Evolutionary conservation across 2,888 invertebrate genomes (phyloP).

Genomic region (Germaria angustata): DNA sequence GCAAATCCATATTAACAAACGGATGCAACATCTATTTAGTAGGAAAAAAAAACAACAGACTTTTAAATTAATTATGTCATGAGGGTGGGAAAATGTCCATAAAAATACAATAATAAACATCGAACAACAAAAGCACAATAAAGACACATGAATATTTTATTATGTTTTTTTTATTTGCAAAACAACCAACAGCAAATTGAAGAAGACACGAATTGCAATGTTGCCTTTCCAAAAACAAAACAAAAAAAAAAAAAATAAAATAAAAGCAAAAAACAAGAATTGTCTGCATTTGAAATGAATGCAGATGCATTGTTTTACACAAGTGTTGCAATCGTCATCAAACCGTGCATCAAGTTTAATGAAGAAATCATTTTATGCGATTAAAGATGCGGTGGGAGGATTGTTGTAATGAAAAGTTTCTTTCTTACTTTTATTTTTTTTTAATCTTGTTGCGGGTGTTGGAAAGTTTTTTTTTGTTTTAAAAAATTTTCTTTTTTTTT

Average conservation of each 20-base stretch:
- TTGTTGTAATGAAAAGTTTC: slow-evolving; percentile 9
- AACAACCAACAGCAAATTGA: slow-evolving; percentile 18
- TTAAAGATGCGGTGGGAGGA: background rate
- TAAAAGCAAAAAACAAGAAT: background rate
- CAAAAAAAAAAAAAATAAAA: background rate
- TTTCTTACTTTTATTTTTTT: slow-evolving; percentile 6
- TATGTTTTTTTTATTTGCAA: background rate
- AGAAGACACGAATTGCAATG: slow-evolving; percentile 25
- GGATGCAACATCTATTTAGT: slow-evolving; percentile 46
- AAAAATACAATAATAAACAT: slow-evolving; percentile 35
- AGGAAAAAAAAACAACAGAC: slow-evolving; percentile 25
- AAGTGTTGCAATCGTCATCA: slow-evolving; percentile 63
- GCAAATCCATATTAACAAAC: slow-evolving; percentile 62
- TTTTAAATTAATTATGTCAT: slow-evolving; percentile 79
- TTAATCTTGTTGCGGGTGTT: slow-evolving; percentile 16
- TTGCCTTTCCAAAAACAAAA: slow-evolving; percentile 35
- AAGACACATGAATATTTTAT: slow-evolving; percentile 31
- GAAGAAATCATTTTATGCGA: slow-evolving; percentile 19
- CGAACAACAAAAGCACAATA: slow-evolving; percentile 2
- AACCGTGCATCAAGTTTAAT: slow-evolving; percentile 51
- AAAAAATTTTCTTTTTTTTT: slow-evolving; percentile 21
- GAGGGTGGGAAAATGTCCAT: slow-evolving; percentile 77
- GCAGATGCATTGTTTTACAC: slow-evolving; percentile 41
- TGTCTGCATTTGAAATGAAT: slow-evolving; percentile 47
- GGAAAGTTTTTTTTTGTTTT: slow-evolving; percentile 53